phyloP scores from a whole-genome alignment of 2,113 vertebrate genomes.

The Poeciliopsis prolifica region DNA sequence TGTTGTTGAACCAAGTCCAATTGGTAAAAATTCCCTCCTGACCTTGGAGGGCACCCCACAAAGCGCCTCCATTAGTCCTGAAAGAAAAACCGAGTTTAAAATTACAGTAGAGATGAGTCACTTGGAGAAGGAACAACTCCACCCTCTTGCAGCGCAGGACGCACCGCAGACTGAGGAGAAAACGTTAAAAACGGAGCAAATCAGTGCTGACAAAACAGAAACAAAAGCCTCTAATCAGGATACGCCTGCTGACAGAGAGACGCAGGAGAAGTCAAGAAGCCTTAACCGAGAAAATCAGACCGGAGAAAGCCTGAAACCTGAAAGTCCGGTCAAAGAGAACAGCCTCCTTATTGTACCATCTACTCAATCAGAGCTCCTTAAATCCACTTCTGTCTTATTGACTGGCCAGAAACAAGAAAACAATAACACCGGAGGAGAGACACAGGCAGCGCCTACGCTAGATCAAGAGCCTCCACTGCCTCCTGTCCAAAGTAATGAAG shows the following conservation, averaged over 20 bases:
- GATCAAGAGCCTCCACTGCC: constrained; percentile 29
- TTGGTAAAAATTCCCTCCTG: constrained; percentile 24
- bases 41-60: constrained; percentile 14
- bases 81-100: constrained; percentile 26
- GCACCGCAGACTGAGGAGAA: constrained; percentile 16
- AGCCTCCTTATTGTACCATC: not conserved
- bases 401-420: constrained; percentile 24
- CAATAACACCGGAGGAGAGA: constrained; percentile 2
- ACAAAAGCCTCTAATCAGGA: constrained; percentile 31
- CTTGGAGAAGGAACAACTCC: constrained; percentile 34
- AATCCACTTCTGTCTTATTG: constrained; percentile 19
- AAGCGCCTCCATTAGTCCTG: constrained; percentile 18
- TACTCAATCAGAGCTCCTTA: constrained; percentile 16
- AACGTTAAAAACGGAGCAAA: constrained; percentile 21
- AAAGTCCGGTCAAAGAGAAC: constrained; percentile 27
- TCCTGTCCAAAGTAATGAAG: constrained; percentile 5
- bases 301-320: constrained; percentile 29
- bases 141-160: constrained; percentile 1
- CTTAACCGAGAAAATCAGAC: constrained; percentile 12
- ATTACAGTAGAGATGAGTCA: constrained; percentile 30
- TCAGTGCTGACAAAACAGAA: constrained; percentile 10
- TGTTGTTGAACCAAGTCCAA: constrained; percentile 21
- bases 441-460: constrained; percentile 6
- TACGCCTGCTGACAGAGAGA: constrained; percentile 1
- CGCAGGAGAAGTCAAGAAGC: constrained; percentile 25